Conservation (phyloP, 2,113 vertebrate genomes). For the Dasyornis broadbenti region DNA sequence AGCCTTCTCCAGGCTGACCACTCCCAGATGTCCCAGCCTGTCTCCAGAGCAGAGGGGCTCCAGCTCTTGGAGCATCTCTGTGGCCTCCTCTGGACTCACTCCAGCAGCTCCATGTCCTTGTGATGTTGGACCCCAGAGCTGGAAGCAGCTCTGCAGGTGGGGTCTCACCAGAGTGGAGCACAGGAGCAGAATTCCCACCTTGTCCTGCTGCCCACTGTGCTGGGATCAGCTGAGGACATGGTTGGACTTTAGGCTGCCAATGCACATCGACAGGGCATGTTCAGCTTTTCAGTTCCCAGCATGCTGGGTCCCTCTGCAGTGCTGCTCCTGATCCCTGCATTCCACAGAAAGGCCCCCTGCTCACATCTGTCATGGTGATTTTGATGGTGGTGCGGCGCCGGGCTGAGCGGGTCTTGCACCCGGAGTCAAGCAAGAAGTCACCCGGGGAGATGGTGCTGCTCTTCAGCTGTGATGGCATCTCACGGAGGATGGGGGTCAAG, state of each 20-base stretch:
- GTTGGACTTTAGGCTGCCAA: not conserved
- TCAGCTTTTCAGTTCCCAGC: not conserved
- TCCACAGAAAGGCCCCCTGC: not conserved
- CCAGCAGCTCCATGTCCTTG: not conserved
- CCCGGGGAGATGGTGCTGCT: slow-evolving; percentile 66
- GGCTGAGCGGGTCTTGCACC: slow-evolving; percentile 72
- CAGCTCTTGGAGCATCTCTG: not conserved
- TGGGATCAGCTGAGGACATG: not conserved
- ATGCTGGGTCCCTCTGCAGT: not conserved
- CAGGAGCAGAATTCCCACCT: not conserved
- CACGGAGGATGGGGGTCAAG: slow-evolving; percentile 82
- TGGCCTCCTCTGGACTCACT: not conserved
- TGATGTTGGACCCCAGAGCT: not conserved
- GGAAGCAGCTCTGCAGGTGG: not conserved
- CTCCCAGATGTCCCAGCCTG: not conserved
- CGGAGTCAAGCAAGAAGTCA: slow-evolving; percentile 66
- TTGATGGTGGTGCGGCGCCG: slow-evolving; percentile 85
- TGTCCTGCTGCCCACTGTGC: accelerated
- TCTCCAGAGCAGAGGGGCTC: not conserved
- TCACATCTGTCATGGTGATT: slow-evolving; percentile 88
- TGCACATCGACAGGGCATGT: not conserved
- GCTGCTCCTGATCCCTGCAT: not conserved
- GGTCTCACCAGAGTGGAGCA: not conserved
- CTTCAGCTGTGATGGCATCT: slow-evolving; percentile 55
- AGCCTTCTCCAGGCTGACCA: not conserved